Base-by-base conservation (phyloP, 2,888 invertebrate species). In the Oasisia sp. region DNA sequence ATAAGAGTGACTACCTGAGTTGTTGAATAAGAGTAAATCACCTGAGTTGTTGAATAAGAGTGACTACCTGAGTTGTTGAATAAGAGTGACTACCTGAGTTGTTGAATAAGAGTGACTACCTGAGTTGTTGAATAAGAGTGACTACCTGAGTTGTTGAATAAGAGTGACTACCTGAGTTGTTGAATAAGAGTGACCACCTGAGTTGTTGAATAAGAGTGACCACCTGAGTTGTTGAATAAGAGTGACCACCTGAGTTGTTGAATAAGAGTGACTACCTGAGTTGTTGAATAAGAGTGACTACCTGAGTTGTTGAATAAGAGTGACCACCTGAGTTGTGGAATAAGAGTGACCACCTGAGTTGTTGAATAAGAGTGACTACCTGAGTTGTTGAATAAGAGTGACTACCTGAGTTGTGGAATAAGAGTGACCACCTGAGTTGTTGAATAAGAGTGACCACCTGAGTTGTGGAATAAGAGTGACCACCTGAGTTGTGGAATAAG, bases 1-100 rank as follows among this genome's bases (percentile, higher is more conserved):
- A 4, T 38, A 38, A 38, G 2, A 38, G 38, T 74, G 91, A 38
- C 5, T 91, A 95, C 96, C 96, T 96, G 94, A 97, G 97, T 95
- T 97, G 97, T 92, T 96, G 96, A 93, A 97, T 96, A 94, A 97
- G n/a, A n/a, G n/a, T n/a, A n/a, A n/a, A n/a, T n/a, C n/a, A n/a
- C n/a, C n/a, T n/a, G n/a, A n/a, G n/a, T n/a, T n/a, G 19, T 89
- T 0, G 27, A 89, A 4, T 38, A 38, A 38, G 2, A 38, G 38
- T 74, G 91, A 38, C 5, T 91, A 95, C 96, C 96, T 96, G 94
- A 97, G 97, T 95, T 97, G 97, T 92, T 96, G 96, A 93, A 97
- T 96, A 94, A 97, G n/a, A n/a, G n/a, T n/a, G n/a, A n/a, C n/a
- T n/a, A n/a, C n/a, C n/a, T n/a, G n/a, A n/a, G n/a, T n/a, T n/a